Base-by-base conservation (phyloP, 2,797 vertebrate species). In the Neostethus bicornis region DNA sequence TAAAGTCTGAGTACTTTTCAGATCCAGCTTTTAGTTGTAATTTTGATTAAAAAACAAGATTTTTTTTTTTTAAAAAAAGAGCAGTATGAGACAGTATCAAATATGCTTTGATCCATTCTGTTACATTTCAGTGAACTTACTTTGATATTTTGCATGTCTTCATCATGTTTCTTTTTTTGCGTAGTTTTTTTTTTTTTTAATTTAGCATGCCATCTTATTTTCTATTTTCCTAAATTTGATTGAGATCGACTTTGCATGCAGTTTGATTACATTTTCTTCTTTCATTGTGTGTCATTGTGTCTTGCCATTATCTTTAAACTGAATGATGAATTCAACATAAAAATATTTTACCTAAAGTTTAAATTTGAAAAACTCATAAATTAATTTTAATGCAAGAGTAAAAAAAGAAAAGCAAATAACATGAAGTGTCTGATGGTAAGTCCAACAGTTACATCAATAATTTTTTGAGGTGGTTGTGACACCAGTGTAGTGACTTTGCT, bases 231-330 rank as follows among this genome's bases (percentile, higher is more conserved):
- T 66, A 77, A 76, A 63, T 35, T 37, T 49, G 20, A 85, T 82
- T 90, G 90, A 91, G 85, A 46, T 45, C 71, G 21, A 61, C 23
- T 17, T 75, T 87, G 90, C 89, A 91, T 90, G 89, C 24, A 20
- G 20, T 64, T 63, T 29, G 17, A 51, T 25, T 65, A 42, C 19
- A 47, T 69, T 75, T 50, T 72, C 53, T 79, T 44, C 34, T 80
- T 79, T 61, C 23, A 47, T 37, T 47, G 48, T 58, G 55, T 73
- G 56, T n/a, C 28, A 23, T 57, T 1, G 37, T n/a, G 8, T 46
- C 25, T 45, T 58, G 10, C 32, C 69, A 64, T 76, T 34, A 54
- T 43, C 26, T 42, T 37, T 51, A 13, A 54, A 29, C 56, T 12
- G 72, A 39, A 46, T 61, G 41, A 64, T 73, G 12, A 51, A 59